These are phyloP conservation scores for Amblyornis subalaris DNA, from an alignment of 2,113 vertebrate species.

Conservation along the genomic window DNA sequence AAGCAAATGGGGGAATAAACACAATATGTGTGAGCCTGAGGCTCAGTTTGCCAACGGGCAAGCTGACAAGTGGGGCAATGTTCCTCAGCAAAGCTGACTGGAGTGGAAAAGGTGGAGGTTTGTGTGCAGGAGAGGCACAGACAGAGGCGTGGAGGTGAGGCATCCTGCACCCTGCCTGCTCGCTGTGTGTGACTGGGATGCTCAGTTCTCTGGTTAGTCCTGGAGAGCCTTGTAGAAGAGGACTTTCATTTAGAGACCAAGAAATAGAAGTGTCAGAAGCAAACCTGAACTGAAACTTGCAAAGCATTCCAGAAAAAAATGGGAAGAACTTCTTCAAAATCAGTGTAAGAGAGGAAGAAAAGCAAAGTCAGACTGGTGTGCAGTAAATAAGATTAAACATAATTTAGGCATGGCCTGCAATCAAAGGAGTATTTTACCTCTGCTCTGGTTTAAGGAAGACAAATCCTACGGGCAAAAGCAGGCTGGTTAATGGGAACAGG, in stretches of 20 bases:
- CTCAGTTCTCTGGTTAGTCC: neutral
- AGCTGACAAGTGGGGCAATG: neutral
- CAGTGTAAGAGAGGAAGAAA: neutral
- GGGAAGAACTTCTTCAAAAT: neutral
- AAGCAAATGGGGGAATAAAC: neutral
- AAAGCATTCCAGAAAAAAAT: neutral
- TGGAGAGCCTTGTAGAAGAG: neutral
- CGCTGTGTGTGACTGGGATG: rapidly evolving
- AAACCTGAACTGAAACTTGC: neutral
- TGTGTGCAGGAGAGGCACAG: neutral
- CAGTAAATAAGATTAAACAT: constrained; percentile 32
- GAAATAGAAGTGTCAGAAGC: neutral
- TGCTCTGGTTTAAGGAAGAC: constrained; percentile 26
- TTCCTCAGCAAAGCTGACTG: neutral
- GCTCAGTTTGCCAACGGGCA: neutral
- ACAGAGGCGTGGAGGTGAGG: neutral
- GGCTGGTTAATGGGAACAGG: neutral
- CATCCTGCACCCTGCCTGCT: neutral
- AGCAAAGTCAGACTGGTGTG: neutral
- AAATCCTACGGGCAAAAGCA: constrained; percentile 41
- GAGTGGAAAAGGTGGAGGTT: neutral
- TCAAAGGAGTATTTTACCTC: constrained; percentile 51
- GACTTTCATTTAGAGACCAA: neutral
- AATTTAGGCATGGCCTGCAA: constrained; percentile 44
- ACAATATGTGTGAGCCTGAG: rapidly evolving